Base-by-base conservation (phyloP, 2,888 invertebrate genomes). In the Molorchus minor region DNA sequence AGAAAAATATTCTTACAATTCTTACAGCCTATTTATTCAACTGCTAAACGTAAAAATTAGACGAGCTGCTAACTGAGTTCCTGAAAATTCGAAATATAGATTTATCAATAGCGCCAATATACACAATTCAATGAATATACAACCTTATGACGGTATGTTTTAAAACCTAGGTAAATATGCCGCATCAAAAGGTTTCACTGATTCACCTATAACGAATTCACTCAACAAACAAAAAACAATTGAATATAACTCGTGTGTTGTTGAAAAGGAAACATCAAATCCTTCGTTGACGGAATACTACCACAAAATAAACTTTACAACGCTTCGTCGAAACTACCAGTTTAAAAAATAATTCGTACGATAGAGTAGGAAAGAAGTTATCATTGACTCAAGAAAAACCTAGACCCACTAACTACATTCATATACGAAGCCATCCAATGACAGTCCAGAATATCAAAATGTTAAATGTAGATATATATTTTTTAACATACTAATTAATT, bases 301-400 rank as follows among this genome's bases (percentile, higher is more conserved):
- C 56, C 5, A 56, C 60, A 43, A 64, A 66, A 60, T 64, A 66
- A 64, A 66, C 61, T 59, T 46, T 53, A 58, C 53, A 54, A 54
- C 61, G 62, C 62, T 54, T 61, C 60, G 58, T 43, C 44, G 54
- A 61, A 62, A 58, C 36, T 54, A 40, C n/a, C 25, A 52, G 52
- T 52, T 52, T 41, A 41, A 43, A 52, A 33, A 38, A 52, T 41
- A 29, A 52, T 30, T 41, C 30, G 29, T 7, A 33, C 33, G 43
- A 55, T 53, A 56, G 65, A 67, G 69, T 57, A 71, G 73, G 72
- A 71, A 72, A 75, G 73, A 74, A 65, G 75, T 75, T 75, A 67
- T 72, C 75, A 75, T 75, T 75, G 75, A 74, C 66, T 59, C 56
- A 59, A 58, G 70, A 56, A 68, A 2, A 69, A 69, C 73, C 73